phyloP scores from a whole-genome alignment of 1,140 invertebrate species.

The Lutraria rhynchaena region DNA sequence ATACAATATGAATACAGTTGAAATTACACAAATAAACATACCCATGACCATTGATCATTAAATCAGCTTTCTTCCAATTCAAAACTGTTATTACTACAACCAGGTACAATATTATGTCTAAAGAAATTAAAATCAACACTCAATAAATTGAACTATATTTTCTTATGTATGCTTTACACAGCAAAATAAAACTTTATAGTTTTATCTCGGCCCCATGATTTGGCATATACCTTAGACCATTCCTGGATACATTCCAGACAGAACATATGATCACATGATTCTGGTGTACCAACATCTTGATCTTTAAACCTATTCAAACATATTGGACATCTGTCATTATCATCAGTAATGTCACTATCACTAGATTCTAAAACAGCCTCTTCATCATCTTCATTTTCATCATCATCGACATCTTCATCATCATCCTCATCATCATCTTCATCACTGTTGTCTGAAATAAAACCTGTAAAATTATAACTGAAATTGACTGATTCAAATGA shows the following conservation, averaged over 20 bases:
- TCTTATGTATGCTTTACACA: too few relatives aligned
- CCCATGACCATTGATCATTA: too few relatives aligned
- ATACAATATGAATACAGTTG: too few relatives aligned
- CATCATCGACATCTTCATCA: constrained; percentile 82
- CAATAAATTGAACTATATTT: too few relatives aligned
- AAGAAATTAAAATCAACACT: too few relatives aligned
- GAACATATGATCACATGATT: constrained; percentile 93
- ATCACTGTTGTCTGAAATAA: constrained; percentile 57
- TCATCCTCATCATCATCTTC: constrained; percentile 82
- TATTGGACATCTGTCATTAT: constrained; percentile 89
- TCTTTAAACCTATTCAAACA: constrained; percentile 85
- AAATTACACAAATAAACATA: too few relatives aligned
- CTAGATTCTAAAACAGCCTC: constrained; percentile 79
- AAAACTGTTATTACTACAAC: too few relatives aligned
- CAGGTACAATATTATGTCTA: too few relatives aligned
- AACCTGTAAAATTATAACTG: neutral
- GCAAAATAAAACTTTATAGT: too few relatives aligned
- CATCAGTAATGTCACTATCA: constrained; percentile 83
- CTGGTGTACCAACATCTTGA: constrained; percentile 92
- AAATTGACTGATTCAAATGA: too few relatives aligned
- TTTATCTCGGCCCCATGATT: too few relatives aligned
- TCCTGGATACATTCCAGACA: constrained; percentile 94
- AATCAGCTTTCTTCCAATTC: too few relatives aligned
- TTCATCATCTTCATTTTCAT: constrained; percentile 55
- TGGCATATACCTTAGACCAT: constrained; percentile 95